These are phyloP conservation scores for Diachasmimorpha longicaudata DNA, from an alignment of 1,140 invertebrate genomes.

Conservation along the genomic window DNA sequence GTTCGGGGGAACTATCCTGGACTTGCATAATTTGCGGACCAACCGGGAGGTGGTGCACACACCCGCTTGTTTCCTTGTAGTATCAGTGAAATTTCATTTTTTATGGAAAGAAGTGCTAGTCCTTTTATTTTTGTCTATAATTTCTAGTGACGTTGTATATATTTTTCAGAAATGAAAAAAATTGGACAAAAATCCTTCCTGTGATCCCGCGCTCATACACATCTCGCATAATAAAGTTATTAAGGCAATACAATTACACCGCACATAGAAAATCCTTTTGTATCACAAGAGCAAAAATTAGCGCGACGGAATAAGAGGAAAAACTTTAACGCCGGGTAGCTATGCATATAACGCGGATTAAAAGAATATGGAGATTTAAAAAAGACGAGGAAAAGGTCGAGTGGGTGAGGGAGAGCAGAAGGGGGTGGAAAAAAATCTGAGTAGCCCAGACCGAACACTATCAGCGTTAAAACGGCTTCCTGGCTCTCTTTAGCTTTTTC, in stretches of 20 bases:
- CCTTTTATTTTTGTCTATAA: too few relatives aligned
- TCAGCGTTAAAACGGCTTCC: slow-evolving; percentile 3
- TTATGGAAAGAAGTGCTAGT: not conserved
- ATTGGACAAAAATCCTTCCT: too few relatives aligned
- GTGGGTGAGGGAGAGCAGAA: slow-evolving; percentile 21
- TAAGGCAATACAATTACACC: not conserved
- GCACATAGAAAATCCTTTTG: not conserved
- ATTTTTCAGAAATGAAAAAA: too few relatives aligned
- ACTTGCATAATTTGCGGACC: not conserved
- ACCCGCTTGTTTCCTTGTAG: too few relatives aligned
- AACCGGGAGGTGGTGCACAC: not conserved
- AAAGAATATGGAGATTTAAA: slow-evolving; percentile 5
- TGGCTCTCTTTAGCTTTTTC: slow-evolving; percentile 1
- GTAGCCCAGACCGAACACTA: not conserved
- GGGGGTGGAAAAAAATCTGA: not conserved
- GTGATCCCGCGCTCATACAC: too few relatives aligned
- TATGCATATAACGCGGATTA: not conserved
- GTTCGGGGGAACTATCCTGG: not conserved
- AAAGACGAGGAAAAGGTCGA: not conserved
- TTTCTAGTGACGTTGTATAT: too few relatives aligned
- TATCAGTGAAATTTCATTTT: not conserved
- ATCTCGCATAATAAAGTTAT: too few relatives aligned
- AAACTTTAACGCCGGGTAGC: not conserved
- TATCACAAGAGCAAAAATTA: not conserved
- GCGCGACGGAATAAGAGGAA: slow-evolving; percentile 14